Evolutionary conservation across 2,888 invertebrate species (phyloP).

Genomic region (Stegana nigrithorax): DNA sequence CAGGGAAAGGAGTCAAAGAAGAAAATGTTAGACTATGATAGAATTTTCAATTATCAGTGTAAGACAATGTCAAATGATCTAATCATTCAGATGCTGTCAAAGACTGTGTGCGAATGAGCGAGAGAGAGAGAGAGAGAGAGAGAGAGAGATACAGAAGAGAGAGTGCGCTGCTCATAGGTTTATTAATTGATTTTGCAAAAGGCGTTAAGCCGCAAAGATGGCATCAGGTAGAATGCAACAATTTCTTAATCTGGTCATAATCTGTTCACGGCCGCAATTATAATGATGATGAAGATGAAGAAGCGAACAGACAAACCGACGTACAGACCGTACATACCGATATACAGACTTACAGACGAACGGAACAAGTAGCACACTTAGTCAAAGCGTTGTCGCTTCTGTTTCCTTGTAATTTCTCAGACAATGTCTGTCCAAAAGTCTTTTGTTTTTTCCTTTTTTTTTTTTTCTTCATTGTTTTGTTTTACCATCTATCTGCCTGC

Average conservation of each 20-base stretch:
- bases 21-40: too few relatives aligned
- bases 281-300: not conserved
- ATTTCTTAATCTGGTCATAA: too few relatives aligned
- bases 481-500: not conserved
- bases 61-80: too few relatives aligned
- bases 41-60: too few relatives aligned
- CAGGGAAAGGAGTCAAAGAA: too few relatives aligned
- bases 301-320: not conserved
- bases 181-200: constrained; percentile 43
- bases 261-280: not conserved
- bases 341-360: not conserved
- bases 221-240: not conserved
- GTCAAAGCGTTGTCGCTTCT: constrained; percentile 25
- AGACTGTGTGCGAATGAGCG: too few relatives aligned
- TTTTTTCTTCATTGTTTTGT: not conserved
- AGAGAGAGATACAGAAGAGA: too few relatives aligned
- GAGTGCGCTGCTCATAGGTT: constrained; percentile 34
- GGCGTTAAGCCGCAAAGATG: constrained; percentile 41
- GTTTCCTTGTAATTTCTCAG: constrained; percentile 41
- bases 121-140: too few relatives aligned
- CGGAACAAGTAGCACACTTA: too few relatives aligned
- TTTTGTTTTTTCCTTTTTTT: not conserved
- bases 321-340: not conserved
- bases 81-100: too few relatives aligned
- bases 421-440: too few relatives aligned